Evolutionary conservation across 2,113 vertebrate genomes (phyloP), one percentile per base, ranked within the genome.

Genomic region (Thunnus thynnus): DNA sequence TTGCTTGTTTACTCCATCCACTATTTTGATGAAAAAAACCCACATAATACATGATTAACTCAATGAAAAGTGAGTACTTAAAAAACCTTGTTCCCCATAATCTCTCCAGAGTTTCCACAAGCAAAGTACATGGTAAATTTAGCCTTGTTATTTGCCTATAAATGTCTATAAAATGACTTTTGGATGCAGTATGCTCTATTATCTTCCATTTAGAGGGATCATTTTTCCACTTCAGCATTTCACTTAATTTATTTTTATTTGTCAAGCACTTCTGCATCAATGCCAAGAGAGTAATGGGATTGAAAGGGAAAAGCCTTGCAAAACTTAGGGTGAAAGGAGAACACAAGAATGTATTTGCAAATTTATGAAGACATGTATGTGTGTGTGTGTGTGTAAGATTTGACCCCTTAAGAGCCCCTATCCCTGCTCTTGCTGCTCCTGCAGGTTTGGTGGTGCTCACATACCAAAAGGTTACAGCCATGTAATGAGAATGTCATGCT

Each of bases 401-500:
- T 11, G 2, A 77, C 48, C 68, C 20, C 60, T 61, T n/a, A 25
- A 61, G 58, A 81, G 52, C 63, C 70, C 58, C 51, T n/a, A 3
- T 11, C 48, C 61, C 30, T 66, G 14, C 60, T 61, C 36, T 30
- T 66, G 50, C 27, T 58, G 48, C 71, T 82, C 74, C 77, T 82
- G 55, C 76, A 67, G 78, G 69, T 82, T 78, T 60, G 69, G 27
- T 68, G 69, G 74, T 72, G 54, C 65, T 84, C 65, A 51, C 88
- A 89, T 88, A 81, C 79, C 87, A 27, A 65, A 69, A 68, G 79
- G 73, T 86, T 86, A 89, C 73, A 72, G 80, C 30, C 67, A 51
- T 91, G 87, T 86, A 84, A 88, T 86, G 82, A 77, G 76, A 87
- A 91, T 83, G 89, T 88, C 84, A 87, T 72, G 89, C 76, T 75